These are phyloP conservation scores for Sebastes paucispinis DNA, from an alignment of 2,797 vertebrate species.

Conservation along the genomic window DNA sequence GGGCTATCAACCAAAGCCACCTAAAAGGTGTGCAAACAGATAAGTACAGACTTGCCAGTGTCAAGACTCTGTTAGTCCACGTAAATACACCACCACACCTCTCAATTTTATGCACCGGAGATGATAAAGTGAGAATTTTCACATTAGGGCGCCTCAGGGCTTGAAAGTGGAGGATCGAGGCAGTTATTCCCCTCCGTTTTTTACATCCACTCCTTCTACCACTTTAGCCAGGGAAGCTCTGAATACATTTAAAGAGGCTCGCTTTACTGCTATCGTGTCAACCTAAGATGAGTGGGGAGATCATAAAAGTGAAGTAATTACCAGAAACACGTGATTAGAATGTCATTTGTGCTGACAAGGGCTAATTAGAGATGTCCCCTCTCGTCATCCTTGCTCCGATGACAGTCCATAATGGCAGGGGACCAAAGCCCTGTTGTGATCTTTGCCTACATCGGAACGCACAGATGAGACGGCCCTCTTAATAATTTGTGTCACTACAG, in stretches of 20 bases:
- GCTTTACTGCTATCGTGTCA: conserved; percentile 68
- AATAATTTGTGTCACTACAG: conserved; percentile 77
- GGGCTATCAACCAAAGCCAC: conserved; percentile 51
- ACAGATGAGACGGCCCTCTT: conserved; percentile 56
- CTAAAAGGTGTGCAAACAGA: conserved; percentile 75
- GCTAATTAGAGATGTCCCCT: conserved; percentile 82
- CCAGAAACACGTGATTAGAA: conserved; percentile 82
- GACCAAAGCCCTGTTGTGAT: conserved; percentile 74
- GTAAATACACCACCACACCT: conserved; percentile 64
- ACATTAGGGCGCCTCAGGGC: conserved; percentile 60
- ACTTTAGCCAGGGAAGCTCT: conserved; percentile 32
- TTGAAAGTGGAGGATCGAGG: conserved; percentile 55
- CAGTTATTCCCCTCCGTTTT: conserved; percentile 2
- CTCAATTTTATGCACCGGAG: conserved; percentile 70
- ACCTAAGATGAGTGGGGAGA: conserved; percentile 58
- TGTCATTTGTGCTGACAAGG: conserved; percentile 79
- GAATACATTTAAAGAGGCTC: conserved; percentile 67
- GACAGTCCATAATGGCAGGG: conserved; percentile 70
- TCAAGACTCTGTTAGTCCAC: conserved; percentile 54
- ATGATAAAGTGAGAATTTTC: conserved; percentile 60
- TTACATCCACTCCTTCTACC: neutral
- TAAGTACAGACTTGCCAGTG: conserved; percentile 63
- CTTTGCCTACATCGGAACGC: conserved; percentile 56
- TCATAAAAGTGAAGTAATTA: conserved; percentile 82
- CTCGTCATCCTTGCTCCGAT: conserved; percentile 65